Evolutionary conservation across 2,113 vertebrate genomes (phyloP).

Genomic region (Rafetus swinhoei): DNA sequence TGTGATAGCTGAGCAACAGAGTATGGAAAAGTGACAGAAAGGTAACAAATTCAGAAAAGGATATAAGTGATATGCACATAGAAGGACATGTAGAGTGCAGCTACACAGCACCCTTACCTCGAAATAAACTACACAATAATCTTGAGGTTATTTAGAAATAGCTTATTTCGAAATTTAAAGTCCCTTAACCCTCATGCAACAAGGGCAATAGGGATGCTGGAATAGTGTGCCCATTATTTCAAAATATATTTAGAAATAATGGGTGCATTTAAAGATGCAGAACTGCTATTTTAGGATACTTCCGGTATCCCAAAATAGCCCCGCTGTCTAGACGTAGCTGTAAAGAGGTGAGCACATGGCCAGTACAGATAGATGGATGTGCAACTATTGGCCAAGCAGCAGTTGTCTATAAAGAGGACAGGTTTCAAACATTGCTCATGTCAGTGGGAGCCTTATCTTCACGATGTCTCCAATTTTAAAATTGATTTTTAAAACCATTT

Average conservation of each 20-base stretch:
- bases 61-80: rapidly evolving
- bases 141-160: too few relatives aligned
- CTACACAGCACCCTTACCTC: too few relatives aligned
- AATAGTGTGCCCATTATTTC: too few relatives aligned
- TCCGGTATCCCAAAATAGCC: too few relatives aligned
- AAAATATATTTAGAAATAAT: too few relatives aligned
- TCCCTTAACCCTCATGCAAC: too few relatives aligned
- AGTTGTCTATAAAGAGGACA: background rate
- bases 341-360: background rate
- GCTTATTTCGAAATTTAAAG: too few relatives aligned
- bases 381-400: background rate
- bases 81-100: background rate
- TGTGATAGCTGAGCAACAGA: background rate
- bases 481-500: background rate
- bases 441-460: background rate
- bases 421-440: background rate
- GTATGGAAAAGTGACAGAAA: background rate
- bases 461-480: background rate
- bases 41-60: background rate
- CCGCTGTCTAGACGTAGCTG: background rate
- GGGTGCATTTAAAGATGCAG: too few relatives aligned
- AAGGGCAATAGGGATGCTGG: too few relatives aligned
- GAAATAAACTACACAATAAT: too few relatives aligned
- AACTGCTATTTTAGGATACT: too few relatives aligned
- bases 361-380: background rate